Base-by-base conservation (phyloP, 2,113 vertebrate genomes). In the Scortum barcoo region DNA sequence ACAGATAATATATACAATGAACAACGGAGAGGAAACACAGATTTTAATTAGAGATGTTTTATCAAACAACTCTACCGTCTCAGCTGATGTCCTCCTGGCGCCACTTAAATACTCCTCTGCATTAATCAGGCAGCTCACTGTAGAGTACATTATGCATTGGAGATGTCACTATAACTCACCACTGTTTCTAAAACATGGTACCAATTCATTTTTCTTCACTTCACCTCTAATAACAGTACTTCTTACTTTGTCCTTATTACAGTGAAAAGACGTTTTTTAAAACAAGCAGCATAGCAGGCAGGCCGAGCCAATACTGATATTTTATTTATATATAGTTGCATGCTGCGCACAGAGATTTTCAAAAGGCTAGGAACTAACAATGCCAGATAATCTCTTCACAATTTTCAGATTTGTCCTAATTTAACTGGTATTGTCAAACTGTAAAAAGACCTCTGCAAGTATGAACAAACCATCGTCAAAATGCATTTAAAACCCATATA, bases 21-120 rank as follows among this genome's bases (percentile, higher is more conserved):
- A 85, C 53, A 89, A 78, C 50, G 20, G 66, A 69, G 56, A 62
- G 66, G 53, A 69, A 85, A 86, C 70, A 60, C 30, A n/a, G 77
- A 78, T 86, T 94, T 89, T 91, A 92, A 93, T 93, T 92, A 90
- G 77, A 81, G 78, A 86, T 78, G 60, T 88, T 89, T 90, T 86
- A 78, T 91, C 81, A 86, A 88, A 84, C 57, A 78, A 51, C 5
- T 76, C 72, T 13, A 61, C 51, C 7, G 56, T 76, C 51, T 76
- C 63, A 63, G 82, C 78, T 42, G 51, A 66, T 70, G 80, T 87
- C 62, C 80, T 85, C 73, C 19, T 80, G 81, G 72, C 14, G 5
- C 58, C 74, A 71, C 71, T 88, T 83, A 76, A 89, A 91, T 54
- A 69, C 68, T 42, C 50, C 22, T 36, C 66, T 84, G 61, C 60